phyloP scores from a whole-genome alignment of 92 coral and sea anemone genomes.

The Porites cylindrica region DNA sequence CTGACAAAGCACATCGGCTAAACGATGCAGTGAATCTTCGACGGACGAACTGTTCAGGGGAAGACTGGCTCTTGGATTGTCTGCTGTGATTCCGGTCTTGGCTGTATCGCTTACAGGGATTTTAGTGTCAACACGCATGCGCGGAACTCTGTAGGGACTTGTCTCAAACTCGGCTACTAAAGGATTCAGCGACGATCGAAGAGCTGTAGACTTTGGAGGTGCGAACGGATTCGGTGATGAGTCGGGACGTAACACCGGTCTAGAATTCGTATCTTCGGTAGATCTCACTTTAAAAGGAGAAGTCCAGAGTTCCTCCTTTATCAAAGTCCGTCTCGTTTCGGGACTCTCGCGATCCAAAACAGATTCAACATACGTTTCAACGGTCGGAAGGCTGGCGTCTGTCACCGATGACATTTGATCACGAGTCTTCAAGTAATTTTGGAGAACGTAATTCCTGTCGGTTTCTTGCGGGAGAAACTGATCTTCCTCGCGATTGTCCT shows the following conservation, averaged over 20 bases:
- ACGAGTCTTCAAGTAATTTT: constrained; percentile 16
- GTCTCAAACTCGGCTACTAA: no score
- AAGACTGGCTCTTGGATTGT: not conserved
- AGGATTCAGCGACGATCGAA: no score
- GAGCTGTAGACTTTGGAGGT: not conserved
- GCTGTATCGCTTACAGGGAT: not conserved
- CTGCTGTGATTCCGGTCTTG: no score
- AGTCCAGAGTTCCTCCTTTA: not conserved
- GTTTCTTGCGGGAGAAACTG: constrained; percentile 14
- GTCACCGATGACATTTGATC: constrained; percentile 10
- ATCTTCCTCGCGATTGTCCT: not conserved
- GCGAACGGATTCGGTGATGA: constrained; percentile 6
- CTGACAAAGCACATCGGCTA: not conserved
- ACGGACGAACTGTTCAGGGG: constrained; percentile 11
- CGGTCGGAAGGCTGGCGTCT: not conserved
- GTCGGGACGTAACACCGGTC: not conserved
- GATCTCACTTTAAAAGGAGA: not conserved
- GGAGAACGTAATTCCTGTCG: constrained; percentile 15
- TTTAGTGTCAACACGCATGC: no score
- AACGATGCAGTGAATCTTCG: constrained; percentile 1
- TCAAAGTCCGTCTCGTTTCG: not conserved
- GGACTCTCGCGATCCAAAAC: not conserved
- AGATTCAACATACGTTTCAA: constrained; percentile 1
- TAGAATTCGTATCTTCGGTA: not conserved
- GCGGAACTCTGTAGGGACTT: no score